These are phyloP conservation scores for Orestias chungarensis DNA, from an alignment of 2,797 vertebrate species.

Conservation along the genomic window DNA sequence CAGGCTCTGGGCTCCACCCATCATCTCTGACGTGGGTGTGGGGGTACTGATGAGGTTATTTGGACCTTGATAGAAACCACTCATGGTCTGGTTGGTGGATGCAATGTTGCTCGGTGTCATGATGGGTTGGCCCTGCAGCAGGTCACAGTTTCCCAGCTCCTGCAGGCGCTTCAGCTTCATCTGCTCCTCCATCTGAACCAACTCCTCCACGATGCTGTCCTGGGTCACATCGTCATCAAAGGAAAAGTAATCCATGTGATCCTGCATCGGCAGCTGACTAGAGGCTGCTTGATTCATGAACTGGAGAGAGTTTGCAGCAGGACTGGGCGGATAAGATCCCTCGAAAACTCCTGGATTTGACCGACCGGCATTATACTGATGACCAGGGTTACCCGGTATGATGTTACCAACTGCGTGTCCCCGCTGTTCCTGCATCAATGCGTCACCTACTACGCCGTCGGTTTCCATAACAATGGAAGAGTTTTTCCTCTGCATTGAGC, in stretches of 20 bases:
- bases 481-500: constrained; percentile 62
- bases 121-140: constrained; percentile 81
- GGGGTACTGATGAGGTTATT: constrained; percentile 88
- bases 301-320: constrained; percentile 55
- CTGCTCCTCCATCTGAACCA: constrained; percentile 99
- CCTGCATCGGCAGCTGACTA: constrained; percentile 83
- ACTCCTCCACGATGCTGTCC: constrained; percentile 98
- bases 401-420: constrained; percentile 76
- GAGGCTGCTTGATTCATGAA: constrained; percentile 82
- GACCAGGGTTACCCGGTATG: constrained; percentile 67
- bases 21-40: constrained; percentile 91
- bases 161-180: constrained; percentile 92
- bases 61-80: constrained; percentile 84
- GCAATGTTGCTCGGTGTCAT: constrained; percentile 74
- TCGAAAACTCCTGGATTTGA: constrained; percentile 80
- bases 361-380: constrained; percentile 71
- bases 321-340: constrained; percentile 63
- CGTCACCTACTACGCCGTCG: constrained; percentile 71
- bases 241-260: constrained; percentile 89
- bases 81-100: constrained; percentile 78
- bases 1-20: constrained; percentile 83
- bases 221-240: constrained; percentile 98
- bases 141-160: constrained; percentile 80
- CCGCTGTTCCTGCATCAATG: constrained; percentile 64
- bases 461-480: constrained; percentile 82